phyloP scores from a whole-genome alignment of 2,113 vertebrate genomes.

The Aphyosemion australe region DNA sequence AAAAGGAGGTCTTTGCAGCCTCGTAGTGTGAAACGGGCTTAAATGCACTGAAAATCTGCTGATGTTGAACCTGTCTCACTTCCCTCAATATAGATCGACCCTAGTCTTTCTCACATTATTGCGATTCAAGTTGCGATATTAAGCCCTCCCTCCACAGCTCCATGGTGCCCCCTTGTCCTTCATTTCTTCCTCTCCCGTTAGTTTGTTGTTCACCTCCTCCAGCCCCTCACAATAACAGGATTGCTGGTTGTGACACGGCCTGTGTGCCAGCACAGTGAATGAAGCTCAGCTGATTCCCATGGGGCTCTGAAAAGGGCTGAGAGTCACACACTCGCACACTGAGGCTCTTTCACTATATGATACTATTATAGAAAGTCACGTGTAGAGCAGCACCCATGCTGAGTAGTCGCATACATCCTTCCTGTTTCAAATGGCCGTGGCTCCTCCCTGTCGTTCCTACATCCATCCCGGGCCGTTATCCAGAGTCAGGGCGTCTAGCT shows the following conservation, averaged over 20 bases:
- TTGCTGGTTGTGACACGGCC: constrained; percentile 58
- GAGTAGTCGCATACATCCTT: constrained; percentile 40
- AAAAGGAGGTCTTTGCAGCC: too few relatives aligned
- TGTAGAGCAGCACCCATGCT: constrained; percentile 41
- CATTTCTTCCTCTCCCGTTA: not conserved
- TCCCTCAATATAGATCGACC: not conserved
- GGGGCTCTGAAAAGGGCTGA: constrained; percentile 62
- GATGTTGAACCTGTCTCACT: too few relatives aligned
- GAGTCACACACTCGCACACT: constrained; percentile 32
- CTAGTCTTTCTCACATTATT: not conserved
- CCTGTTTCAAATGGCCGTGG: constrained; percentile 36
- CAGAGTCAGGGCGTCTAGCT: constrained; percentile 43
- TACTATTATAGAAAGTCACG: constrained; percentile 57
- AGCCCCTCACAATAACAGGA: constrained; percentile 52
- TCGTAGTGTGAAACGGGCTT: too few relatives aligned
- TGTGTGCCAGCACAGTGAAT: constrained; percentile 68
- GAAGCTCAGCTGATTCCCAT: constrained; percentile 75
- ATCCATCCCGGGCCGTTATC: constrained; percentile 49
- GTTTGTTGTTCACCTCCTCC: constrained; percentile 41
- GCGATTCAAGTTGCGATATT: constrained; percentile 3
- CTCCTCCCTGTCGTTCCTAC: constrained; percentile 55
- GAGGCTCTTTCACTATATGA: constrained; percentile 58
- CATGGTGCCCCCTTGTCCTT: not conserved
- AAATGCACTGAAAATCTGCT: too few relatives aligned
- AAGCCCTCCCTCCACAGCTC: constrained; percentile 18